Evolutionary conservation across 1,140 invertebrate genomes (phyloP), one percentile per base, ranked within the genome.

Genomic region (Bombus soroeensis): DNA sequence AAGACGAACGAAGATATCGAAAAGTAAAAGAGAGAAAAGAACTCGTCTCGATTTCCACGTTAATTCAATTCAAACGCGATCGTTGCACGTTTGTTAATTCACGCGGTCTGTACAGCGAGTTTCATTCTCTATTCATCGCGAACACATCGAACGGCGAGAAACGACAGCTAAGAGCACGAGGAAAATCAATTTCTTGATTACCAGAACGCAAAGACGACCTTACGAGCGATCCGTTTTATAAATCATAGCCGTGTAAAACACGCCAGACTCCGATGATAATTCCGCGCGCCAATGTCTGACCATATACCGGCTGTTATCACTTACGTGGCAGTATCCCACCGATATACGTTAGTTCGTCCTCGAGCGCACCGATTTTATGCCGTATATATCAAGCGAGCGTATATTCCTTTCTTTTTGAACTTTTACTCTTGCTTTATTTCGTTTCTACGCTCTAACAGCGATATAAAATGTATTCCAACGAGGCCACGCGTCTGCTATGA

Each of bases 271-370:
- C 89, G 41, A 79, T 80, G 88, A 73, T 83, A 90, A 88, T 89
- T 88, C 77, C 70, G 74, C 64, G 68, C 73, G 47, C 59, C 74
- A 28, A 47, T 68, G 93, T 88, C 92, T 91, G 92, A 93, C 91
- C 91, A 85, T 90, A 89, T 87, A 86, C 78, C 84, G 89, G 73
- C 79, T 89, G 43, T 74, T 88, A 87, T 85, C 81, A 92, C 92
- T 93, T 68, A 80, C 79, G 34, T 28, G 41, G 34, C 74, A 47
- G 41, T 89, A 43, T 43, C 62, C 66, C 28, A 73, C 47, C 10
- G 37, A 25, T 9, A 12, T 25, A 64, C 64, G 64, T 37, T 77
- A 53, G 47, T 53, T 53, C 47, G 47, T 53, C 18, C 47, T 53
- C 47, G 47, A 53, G 47, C 47, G 18, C 5, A 25, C 18, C 74